phyloP scores from a whole-genome alignment of 2,888 invertebrate species.

The Drosophila leonis region DNA sequence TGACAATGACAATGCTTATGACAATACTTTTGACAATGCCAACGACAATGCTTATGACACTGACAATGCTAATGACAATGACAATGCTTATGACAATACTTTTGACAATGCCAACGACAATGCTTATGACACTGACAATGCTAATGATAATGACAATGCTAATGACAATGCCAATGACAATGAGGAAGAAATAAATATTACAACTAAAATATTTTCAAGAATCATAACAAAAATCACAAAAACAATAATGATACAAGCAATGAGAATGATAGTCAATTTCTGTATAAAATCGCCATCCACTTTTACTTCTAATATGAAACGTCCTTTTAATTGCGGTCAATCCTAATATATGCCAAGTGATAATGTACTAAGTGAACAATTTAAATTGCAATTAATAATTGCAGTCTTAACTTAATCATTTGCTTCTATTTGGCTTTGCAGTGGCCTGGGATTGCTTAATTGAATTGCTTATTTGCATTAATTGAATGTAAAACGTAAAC shows the following conservation, averaged over 20 bases:
- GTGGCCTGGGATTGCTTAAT: not conserved
- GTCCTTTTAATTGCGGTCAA: not conserved
- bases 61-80: not conserved
- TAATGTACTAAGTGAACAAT: not conserved
- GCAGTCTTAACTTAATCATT: not conserved
- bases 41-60: not conserved
- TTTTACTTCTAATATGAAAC: not conserved
- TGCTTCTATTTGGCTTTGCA: not conserved
- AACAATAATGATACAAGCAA: not conserved
- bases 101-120: not conserved
- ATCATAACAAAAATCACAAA: not conserved
- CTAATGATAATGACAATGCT: not conserved
- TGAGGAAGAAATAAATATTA: not conserved
- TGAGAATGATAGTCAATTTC: not conserved
- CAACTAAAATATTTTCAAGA: too few relatives aligned
- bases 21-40: not conserved
- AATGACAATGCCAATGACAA: not conserved
- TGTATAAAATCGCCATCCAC: too few relatives aligned
- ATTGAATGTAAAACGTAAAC: not conserved
- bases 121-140: not conserved
- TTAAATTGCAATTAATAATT: slow-evolving; percentile 1
- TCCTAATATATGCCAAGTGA: not conserved
- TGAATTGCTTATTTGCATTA: slow-evolving; percentile 1
- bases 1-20: not conserved
- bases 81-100: not conserved